Percentiles rank a stretch among this genome's conserved stretches.
These are phyloP conservation scores for Trachurus trachurus DNA, from an alignment of 2,797 vertebrate genomes.

Conservation along the genomic window DNA sequence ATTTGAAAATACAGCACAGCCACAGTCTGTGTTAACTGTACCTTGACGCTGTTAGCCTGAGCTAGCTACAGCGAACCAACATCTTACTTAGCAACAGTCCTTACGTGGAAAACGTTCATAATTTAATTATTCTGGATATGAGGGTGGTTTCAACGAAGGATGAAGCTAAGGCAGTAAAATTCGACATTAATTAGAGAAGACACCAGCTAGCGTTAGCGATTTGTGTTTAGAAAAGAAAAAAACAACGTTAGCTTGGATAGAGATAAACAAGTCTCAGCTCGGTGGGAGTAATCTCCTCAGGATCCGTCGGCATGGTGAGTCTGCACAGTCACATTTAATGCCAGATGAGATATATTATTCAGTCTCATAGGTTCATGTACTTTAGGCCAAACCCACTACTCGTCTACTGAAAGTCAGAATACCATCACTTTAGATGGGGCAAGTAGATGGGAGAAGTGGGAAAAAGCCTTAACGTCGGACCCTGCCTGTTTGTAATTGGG, in stretches of 20 bases:
- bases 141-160: neutral
- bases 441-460: no score
- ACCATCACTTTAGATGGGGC: neutral
- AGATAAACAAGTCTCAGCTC: conserved; percentile 39
- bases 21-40: rapidly evolving
- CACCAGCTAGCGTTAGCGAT: neutral
- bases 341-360: no score
- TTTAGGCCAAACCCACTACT: no score
- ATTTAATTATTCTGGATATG: neutral
- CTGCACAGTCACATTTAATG: neutral
- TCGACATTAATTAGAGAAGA: neutral
- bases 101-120: neutral
- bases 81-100: no score
- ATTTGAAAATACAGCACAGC: conserved; percentile 60
- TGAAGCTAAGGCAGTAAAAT: neutral
- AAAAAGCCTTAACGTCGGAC: no score
- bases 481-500: no score
- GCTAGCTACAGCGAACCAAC: conserved; percentile 9
- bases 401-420: neutral
- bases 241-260: conserved; percentile 42
- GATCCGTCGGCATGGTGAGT: conserved; percentile 66
- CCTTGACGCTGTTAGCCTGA: neutral
- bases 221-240: neutral
- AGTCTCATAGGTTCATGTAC: no score
- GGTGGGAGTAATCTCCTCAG: neutral